Conservation (phyloP, 2,797 vertebrate species). For the Acipenser ruthenus region DNA sequence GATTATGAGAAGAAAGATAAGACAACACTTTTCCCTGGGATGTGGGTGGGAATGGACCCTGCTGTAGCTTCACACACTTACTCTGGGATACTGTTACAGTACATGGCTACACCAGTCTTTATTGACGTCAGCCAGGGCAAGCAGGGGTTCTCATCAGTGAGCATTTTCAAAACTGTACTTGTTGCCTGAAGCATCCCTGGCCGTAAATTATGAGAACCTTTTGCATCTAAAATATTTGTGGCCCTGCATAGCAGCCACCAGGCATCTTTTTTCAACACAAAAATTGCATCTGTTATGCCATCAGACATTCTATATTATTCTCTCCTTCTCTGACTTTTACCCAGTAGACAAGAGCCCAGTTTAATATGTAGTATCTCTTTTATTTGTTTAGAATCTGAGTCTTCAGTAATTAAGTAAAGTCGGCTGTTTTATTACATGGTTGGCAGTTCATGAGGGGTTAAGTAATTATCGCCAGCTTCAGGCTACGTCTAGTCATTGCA, state of each 20-base stretch:
- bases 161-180: too few relatives aligned
- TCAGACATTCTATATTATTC: neutral
- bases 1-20: too few relatives aligned
- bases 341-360: neutral
- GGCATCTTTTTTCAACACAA: neutral
- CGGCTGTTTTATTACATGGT: neutral
- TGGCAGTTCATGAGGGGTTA: neutral
- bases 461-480: too few relatives aligned
- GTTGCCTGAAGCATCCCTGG: too few relatives aligned
- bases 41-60: too few relatives aligned
- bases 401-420: neutral
- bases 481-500: too few relatives aligned
- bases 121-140: too few relatives aligned
- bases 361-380: neutral
- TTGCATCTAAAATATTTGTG: slow-evolving; percentile 4
- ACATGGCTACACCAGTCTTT: too few relatives aligned
- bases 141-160: too few relatives aligned
- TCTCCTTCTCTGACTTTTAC: neutral
- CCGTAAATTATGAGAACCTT: neutral
- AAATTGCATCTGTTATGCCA: slow-evolving; percentile 18
- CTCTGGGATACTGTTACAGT: too few relatives aligned
- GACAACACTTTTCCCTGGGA: too few relatives aligned
- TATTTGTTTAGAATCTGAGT: neutral
- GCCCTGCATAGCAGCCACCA: neutral
- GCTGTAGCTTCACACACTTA: too few relatives aligned